Evolutionary conservation across 2,797 vertebrate species (phyloP).

Genomic region (Gallinago nigripennis): DNA sequence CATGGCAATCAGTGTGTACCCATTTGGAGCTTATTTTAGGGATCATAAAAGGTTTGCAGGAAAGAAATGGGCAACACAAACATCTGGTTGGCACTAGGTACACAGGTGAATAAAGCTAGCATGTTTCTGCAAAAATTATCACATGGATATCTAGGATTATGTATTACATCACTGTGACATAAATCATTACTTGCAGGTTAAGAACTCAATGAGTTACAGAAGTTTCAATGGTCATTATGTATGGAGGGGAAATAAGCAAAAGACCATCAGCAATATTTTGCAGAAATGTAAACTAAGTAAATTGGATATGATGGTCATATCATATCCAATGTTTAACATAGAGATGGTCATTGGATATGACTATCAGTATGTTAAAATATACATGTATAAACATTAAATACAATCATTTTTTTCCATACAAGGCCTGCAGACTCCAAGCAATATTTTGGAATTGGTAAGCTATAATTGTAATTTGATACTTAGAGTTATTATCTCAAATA

Average conservation of each 20-base stretch:
- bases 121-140: not conserved
- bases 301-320: not conserved
- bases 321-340: no score
- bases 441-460: not conserved
- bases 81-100: not conserved
- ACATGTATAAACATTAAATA: not conserved
- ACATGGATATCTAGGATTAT: not conserved
- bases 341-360: not conserved
- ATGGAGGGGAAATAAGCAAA: not conserved
- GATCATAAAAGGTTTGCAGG: not conserved
- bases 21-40: not conserved
- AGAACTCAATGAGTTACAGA: not conserved
- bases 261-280: not conserved
- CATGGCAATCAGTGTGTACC: fast-evolving
- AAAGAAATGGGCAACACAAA: not conserved
- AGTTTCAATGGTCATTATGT: not conserved
- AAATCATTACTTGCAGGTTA: not conserved
- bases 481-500: not conserved
- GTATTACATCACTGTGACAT: not conserved
- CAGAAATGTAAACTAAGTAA: not conserved
- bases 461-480: not conserved
- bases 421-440: not conserved
- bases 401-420: fast-evolving
- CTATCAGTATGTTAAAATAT: not conserved
- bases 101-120: not conserved